phyloP scores from a whole-genome alignment of 2,888 invertebrate genomes.

The Dastarcus helophoroides region DNA sequence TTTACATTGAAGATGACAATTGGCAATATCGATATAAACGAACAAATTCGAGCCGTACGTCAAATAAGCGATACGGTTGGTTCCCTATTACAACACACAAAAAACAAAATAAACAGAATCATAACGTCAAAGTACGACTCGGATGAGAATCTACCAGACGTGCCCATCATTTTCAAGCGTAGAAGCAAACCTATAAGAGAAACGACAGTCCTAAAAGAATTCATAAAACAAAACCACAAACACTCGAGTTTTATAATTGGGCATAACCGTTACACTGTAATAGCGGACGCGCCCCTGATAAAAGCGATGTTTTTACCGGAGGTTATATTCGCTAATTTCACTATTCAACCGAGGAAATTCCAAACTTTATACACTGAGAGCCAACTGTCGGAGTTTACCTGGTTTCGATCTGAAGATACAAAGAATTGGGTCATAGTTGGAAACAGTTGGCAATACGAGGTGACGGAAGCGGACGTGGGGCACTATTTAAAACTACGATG shows the following conservation, averaged over 20 bases:
- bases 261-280: slow-evolving; percentile 45
- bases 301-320: slow-evolving; percentile 49
- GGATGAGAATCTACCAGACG: slow-evolving; percentile 3
- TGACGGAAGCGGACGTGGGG: slow-evolving; percentile 49
- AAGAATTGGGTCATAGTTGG: slow-evolving; percentile 47
- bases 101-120: slow-evolving; percentile 17
- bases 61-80: slow-evolving; percentile 14
- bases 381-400: slow-evolving; percentile 45
- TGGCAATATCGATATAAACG: slow-evolving; percentile 10
- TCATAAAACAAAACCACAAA: slow-evolving; percentile 15
- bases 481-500: slow-evolving; percentile 48
- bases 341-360: slow-evolving; percentile 56
- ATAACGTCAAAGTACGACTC: slow-evolving; percentile 6
- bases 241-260: slow-evolving; percentile 24
- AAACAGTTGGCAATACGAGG: slow-evolving; percentile 45
- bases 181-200: slow-evolving; percentile 9
- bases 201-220: slow-evolving; percentile 12
- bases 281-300: slow-evolving; percentile 63
- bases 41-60: slow-evolving; percentile 17
- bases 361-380: slow-evolving; percentile 47
- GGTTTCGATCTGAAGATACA: slow-evolving; percentile 45
- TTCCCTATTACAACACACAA: slow-evolving; percentile 17
- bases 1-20: slow-evolving; percentile 14
- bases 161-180: slow-evolving; percentile 7
- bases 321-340: slow-evolving; percentile 58